Evolutionary conservation across 2,113 vertebrate species (phyloP).

Genomic region (Oryzias javanicus): DNA sequence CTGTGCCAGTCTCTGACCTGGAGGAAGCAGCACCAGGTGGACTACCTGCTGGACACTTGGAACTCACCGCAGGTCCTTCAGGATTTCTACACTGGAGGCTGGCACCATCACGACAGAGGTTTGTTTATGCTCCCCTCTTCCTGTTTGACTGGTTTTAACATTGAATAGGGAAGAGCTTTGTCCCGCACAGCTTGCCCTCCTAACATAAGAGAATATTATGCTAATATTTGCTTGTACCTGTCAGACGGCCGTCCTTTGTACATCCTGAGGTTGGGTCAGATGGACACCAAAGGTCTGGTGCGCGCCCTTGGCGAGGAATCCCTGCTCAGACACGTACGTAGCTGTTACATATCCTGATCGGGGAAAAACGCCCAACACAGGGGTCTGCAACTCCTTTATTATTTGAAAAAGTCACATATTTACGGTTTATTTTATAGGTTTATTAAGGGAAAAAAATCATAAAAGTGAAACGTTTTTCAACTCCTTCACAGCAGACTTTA

Average conservation of each 20-base stretch:
- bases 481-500: too few species aligned
- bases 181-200: slow-evolving; percentile 6
- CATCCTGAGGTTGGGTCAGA: slow-evolving; percentile 91
- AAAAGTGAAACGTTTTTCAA: too few species aligned
- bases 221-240: slow-evolving; percentile 32
- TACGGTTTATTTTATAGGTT: too few species aligned
- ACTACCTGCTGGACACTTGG: slow-evolving; percentile 95
- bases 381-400: too few species aligned
- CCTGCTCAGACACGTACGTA: slow-evolving; percentile 90
- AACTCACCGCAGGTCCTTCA: slow-evolving; percentile 91
- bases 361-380: too few species aligned
- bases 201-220: neutral
- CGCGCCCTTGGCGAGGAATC: slow-evolving; percentile 95
- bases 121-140: neutral
- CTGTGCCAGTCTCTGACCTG: slow-evolving; percentile 93
- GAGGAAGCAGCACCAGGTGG: slow-evolving; percentile 97
- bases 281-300: slow-evolving; percentile 95
- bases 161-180: too few species aligned
- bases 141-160: too few species aligned
- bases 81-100: slow-evolving; percentile 93
- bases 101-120: slow-evolving; percentile 97
- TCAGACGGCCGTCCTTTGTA: slow-evolving; percentile 93
- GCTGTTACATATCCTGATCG: too few species aligned
- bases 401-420: too few species aligned
- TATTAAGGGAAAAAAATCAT: too few species aligned